phyloP scores from a whole-genome alignment of 2,113 vertebrate genomes.

The Chinchilla lanigera region DNA sequence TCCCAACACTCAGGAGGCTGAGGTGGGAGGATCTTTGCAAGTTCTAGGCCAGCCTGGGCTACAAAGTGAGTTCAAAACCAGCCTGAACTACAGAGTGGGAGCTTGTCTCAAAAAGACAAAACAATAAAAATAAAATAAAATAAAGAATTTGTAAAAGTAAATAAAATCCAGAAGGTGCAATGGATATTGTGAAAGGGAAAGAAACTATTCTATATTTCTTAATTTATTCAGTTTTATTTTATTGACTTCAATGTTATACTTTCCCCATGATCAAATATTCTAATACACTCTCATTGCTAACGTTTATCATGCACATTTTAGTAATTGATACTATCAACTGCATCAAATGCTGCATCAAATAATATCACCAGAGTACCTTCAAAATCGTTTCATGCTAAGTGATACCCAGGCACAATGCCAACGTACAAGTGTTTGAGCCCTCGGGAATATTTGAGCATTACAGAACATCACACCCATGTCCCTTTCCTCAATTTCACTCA shows the following conservation, averaged over 20 bases:
- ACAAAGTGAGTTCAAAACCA: too few species aligned
- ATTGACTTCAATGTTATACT: background rate
- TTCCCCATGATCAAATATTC: background rate
- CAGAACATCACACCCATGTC: background rate
- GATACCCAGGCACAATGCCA: slow-evolving; percentile 12
- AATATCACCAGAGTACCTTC: background rate
- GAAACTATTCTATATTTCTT: background rate
- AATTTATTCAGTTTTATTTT: background rate
- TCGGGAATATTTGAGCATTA: background rate
- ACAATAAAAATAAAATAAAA: too few species aligned
- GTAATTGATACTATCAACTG: background rate
- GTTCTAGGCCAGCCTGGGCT: too few species aligned
- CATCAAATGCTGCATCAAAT: background rate
- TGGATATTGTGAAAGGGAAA: too few species aligned
- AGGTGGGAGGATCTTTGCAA: too few species aligned
- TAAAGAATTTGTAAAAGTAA: too few species aligned
- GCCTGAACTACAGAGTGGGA: too few species aligned
- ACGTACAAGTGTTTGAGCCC: background rate
- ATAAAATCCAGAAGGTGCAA: too few species aligned
- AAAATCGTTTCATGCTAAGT: background rate
- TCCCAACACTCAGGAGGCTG: too few species aligned
- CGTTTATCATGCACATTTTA: background rate
- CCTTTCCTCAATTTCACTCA: slow-evolving; percentile 3
- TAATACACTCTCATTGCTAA: slow-evolving; percentile 5
- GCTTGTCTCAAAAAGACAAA: too few species aligned